Conservation (phyloP, 2,113 vertebrate genomes). For the Lagopus leucura region DNA sequence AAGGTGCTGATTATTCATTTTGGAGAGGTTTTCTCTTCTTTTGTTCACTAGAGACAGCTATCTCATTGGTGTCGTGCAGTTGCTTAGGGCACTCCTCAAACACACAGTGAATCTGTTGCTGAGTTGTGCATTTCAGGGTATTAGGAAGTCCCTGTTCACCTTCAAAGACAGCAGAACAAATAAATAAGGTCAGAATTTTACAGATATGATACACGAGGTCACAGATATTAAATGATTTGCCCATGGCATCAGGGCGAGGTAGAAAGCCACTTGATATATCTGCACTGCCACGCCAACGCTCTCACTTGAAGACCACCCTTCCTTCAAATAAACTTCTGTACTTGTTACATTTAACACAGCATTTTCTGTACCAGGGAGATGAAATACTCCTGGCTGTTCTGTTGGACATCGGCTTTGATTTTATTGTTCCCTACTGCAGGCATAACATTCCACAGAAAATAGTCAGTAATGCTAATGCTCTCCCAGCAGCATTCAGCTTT, state of each 20-base stretch:
- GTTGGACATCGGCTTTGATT: not conserved
- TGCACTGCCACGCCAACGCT: not conserved
- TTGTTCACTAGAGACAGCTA: not conserved
- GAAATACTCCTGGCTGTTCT: not conserved
- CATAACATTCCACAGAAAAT: not conserved
- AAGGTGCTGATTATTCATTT: rapidly evolving
- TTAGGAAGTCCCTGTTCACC: not conserved
- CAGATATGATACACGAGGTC: not conserved
- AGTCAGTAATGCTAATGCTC: not conserved
- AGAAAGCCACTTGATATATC: rapidly evolving
- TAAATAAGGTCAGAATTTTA: not conserved
- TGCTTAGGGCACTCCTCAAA: rapidly evolving
- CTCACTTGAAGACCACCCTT: not conserved
- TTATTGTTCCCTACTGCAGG: not conserved
- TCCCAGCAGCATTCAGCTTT: not conserved
- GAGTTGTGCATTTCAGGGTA: not conserved
- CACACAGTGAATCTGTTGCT: not conserved
- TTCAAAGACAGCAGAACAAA: not conserved
- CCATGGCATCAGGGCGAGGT: not conserved
- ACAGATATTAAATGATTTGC: not conserved
- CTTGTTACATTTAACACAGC: not conserved
- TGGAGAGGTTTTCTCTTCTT: not conserved
- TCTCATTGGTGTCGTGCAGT: not conserved
- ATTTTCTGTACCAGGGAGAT: not conserved
- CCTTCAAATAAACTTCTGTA: not conserved